Percentiles rank a stretch among this genome's conserved stretches.
Evolutionary conservation across 2,888 invertebrate species (phyloP).

Genomic region (Drosophila kanekoi): DNA sequence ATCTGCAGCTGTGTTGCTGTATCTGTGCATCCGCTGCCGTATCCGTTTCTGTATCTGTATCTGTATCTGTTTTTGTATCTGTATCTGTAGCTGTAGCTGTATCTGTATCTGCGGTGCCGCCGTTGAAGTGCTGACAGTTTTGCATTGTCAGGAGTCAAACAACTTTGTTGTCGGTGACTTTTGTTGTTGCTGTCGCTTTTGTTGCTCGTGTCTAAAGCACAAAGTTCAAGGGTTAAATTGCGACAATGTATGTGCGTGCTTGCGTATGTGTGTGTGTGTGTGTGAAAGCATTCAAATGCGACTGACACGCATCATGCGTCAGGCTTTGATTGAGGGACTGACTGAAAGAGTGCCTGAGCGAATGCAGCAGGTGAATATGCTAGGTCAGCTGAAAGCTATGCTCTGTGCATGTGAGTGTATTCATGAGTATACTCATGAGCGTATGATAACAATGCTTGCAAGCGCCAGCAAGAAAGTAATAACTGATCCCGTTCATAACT

Average conservation of each 20-base stretch:
- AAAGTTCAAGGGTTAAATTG: slow-evolving; percentile 76
- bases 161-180: slow-evolving; percentile 63
- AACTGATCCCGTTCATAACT: no score
- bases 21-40: background rate
- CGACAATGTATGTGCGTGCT: slow-evolving; percentile 34
- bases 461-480: no score
- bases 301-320: slow-evolving; percentile 31
- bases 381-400: no score
- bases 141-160: slow-evolving; percentile 77
- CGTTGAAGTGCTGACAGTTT: slow-evolving; percentile 67
- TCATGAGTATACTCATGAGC: slow-evolving; percentile 12
- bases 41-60: background rate
- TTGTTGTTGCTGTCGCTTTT: slow-evolving; percentile 27
- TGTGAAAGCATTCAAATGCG: slow-evolving; percentile 21
- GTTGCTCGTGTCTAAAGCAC: slow-evolving; percentile 66
- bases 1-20: slow-evolving; percentile 17
- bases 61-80: slow-evolving; percentile 23
- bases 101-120: slow-evolving; percentile 22
- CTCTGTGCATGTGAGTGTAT: background rate
- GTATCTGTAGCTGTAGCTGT: no score
- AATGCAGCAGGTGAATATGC: no score
- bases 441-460: background rate
- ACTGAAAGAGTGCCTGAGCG: no score
- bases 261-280: slow-evolving; percentile 9
- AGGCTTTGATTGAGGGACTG: slow-evolving; percentile 24